Evolutionary conservation across 1,140 invertebrate genomes (phyloP), one percentile per base, ranked within the genome.

Genomic region (Brachionus sp.): DNA sequence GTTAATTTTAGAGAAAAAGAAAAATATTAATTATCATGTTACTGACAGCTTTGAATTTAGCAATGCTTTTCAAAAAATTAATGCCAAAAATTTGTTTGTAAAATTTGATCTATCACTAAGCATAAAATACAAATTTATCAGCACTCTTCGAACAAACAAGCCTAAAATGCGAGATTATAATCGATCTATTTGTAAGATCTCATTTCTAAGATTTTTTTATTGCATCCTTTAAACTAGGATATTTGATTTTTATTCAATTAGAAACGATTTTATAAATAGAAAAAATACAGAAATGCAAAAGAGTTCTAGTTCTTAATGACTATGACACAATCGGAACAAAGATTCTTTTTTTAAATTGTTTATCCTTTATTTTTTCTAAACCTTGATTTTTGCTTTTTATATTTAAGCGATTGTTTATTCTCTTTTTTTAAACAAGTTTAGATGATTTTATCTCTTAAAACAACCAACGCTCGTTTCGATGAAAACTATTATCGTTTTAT

Each of bases 11-110:
- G 44, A 46, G 5, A 46, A n/a, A 10, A 46, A 12, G 10, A 37
- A 33, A 33, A 25, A 29, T 66, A 70, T 70, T 70, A 70, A 70
- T 70, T 70, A 70, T 33, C 66, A 70, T 35, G 16, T 39, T 70
- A 70, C 66, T 70, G 66, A 70, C 66, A 70, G 66, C 29, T 70
- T 70, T 70, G 66, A 37, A 39, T 37, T 70, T 70, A 12, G 5
- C 37, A 39, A 39, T 70, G 35, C 37, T 70, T 70, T 70, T 39
- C 66, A 70, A 70, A 19, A 57, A 70, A 70, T 39, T 29, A 39
- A 70, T 70, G 66, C 66, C n/a, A 70, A 70, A 70, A 70, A 70
- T 70, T 70, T 70, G 66, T 70, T 70, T 70, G 37, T 70, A 37
- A 70, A 70, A 39, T 66, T 66, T 66, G 64, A 70, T 70, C 66